Percentiles rank a stretch among this genome's conserved stretches.
Evolutionary conservation across 2,888 invertebrate species (phyloP).

Genomic region (Anoncus sp.): DNA sequence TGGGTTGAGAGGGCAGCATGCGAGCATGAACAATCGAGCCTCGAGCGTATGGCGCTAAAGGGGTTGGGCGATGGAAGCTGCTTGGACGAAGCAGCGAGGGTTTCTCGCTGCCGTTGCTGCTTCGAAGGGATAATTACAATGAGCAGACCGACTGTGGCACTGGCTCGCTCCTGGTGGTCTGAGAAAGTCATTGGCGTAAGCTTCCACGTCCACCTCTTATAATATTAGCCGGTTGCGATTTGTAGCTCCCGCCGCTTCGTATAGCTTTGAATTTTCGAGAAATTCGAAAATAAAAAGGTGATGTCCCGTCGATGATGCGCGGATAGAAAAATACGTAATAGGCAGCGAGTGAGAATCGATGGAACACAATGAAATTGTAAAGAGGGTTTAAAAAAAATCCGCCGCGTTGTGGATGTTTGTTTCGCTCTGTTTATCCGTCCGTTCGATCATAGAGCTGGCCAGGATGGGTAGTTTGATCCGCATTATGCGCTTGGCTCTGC

Average conservation of each 20-base stretch:
- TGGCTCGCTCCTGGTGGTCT: conserved; percentile 68
- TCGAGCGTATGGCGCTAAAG: conserved; percentile 74
- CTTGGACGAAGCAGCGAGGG: conserved; percentile 63
- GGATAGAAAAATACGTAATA: too few species aligned
- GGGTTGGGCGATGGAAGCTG: conserved; percentile 61
- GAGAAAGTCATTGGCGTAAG: conserved; percentile 74
- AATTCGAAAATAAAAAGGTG: too few species aligned
- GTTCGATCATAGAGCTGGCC: conserved; percentile 42
- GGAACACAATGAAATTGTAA: conserved; percentile 18
- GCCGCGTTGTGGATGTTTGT: not conserved
- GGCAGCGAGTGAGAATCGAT: too few species aligned
- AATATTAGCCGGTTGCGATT: too few species aligned
- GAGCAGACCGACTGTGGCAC: conserved; percentile 72
- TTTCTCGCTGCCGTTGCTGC: conserved; percentile 57
- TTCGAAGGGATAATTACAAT: conserved; percentile 79
- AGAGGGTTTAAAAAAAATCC: conserved; percentile 25
- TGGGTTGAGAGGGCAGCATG: conserved; percentile 64
- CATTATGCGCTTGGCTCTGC: conserved; percentile 67
- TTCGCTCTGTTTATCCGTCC: conserved; percentile 18
- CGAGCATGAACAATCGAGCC: conserved; percentile 79
- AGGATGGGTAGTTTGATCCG: conserved; percentile 77
- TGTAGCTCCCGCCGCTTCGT: too few species aligned
- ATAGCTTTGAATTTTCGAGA: too few species aligned
- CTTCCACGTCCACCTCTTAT: conserved; percentile 25
- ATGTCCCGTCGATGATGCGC: too few species aligned